A percentile compares a stretch with the other conserved stretches of the same genome.
Evolutionary conservation across 2,888 invertebrate species (phyloP).

Genomic region (Coenonympha arcania): DNA sequence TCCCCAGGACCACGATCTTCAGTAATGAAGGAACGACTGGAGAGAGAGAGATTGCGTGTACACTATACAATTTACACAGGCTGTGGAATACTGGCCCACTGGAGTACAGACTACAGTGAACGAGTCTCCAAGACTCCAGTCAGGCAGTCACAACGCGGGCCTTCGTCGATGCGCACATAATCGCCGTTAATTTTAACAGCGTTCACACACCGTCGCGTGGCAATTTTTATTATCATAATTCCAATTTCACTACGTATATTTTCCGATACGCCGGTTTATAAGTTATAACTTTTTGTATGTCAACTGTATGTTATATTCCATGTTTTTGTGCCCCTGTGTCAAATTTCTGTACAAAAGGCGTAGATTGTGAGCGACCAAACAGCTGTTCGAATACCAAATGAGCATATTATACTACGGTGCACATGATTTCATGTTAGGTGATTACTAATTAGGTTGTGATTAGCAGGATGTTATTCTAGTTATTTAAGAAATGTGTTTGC

Average conservation of each 20-base stretch:
- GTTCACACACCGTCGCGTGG: constrained; percentile 22
- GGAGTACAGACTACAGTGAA: too few relatives aligned
- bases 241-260: not conserved
- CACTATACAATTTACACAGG: constrained; percentile 1
- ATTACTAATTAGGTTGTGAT: constrained; percentile 10
- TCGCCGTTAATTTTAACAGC: constrained; percentile 6
- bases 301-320: not conserved
- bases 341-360: not conserved
- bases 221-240: constrained; percentile 2
- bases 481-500: not conserved
- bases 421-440: constrained; percentile 15
- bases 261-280: not conserved
- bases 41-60: too few relatives aligned
- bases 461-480: constrained; percentile 7
- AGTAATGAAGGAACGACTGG: too few relatives aligned
- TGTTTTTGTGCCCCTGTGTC: not conserved
- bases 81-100: not conserved
- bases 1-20: too few relatives aligned
- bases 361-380: constrained; percentile 18
- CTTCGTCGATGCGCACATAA: constrained; percentile 22
- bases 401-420: constrained; percentile 10
- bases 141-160: constrained; percentile 28
- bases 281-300: not conserved
- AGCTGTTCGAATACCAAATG: constrained; percentile 25
- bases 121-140: not conserved